phyloP scores from a whole-genome alignment of 2,113 vertebrate species.

The Naja naja region DNA sequence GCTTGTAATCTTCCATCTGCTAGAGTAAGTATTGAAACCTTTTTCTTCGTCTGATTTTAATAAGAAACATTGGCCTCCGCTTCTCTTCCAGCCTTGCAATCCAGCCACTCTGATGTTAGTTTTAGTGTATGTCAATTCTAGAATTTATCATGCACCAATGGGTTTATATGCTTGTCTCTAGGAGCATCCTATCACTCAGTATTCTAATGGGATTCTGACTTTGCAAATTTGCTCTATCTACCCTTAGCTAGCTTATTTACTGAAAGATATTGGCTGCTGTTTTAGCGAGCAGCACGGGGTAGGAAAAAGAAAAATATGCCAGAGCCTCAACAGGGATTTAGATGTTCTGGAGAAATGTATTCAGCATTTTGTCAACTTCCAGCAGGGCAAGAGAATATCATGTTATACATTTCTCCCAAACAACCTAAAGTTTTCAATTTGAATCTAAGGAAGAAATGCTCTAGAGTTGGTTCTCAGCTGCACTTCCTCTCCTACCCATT shows the following conservation, averaged over 20 bases:
- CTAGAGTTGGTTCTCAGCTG: background rate
- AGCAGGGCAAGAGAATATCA: background rate
- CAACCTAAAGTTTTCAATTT: background rate
- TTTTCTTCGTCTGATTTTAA: background rate
- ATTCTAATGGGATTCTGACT: background rate
- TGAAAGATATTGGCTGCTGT: background rate
- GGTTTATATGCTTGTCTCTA: background rate
- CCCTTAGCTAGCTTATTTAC: background rate
- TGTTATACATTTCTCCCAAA: background rate
- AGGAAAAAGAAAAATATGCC: background rate
- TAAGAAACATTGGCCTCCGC: background rate
- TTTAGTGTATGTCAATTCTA: background rate
- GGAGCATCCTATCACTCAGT: background rate
- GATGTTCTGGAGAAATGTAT: background rate
- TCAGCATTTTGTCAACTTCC: background rate
- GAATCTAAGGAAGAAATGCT: background rate
- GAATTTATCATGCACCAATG: background rate
- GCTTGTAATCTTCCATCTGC: slow-evolving; percentile 92
- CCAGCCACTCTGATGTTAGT: background rate
- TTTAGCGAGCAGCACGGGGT: background rate
- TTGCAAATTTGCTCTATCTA: background rate
- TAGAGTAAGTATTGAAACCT: slow-evolving; percentile 77
- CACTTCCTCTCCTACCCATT: background rate
- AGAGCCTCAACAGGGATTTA: background rate
- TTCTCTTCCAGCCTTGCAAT: background rate